Conservation (phyloP, 1,140 invertebrate genomes). For the Mylabris phalerata region DNA sequence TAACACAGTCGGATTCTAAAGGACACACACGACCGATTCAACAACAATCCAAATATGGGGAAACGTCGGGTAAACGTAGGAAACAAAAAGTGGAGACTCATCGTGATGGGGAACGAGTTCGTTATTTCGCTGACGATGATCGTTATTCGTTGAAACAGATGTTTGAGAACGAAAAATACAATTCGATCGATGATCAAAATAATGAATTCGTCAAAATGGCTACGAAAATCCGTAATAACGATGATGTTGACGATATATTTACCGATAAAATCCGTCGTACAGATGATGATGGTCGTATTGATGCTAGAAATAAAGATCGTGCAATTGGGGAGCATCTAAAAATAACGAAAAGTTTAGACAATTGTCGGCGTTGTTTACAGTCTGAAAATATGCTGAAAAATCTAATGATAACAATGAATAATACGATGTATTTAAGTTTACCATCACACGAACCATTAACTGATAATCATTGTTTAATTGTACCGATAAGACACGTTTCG, state of each 20-base stretch:
- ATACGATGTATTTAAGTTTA: slow-evolving; percentile 74
- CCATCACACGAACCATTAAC: slow-evolving; percentile 73
- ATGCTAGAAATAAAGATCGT: slow-evolving; percentile 54
- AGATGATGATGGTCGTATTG: slow-evolving; percentile 52
- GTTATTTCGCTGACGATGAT: slow-evolving; percentile 89
- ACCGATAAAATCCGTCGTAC: slow-evolving; percentile 62
- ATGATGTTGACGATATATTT: slow-evolving; percentile 84
- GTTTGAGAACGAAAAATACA: slow-evolving; percentile 86
- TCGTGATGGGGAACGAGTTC: slow-evolving; percentile 59
- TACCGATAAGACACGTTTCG: slow-evolving; percentile 72
- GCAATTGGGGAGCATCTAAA: slow-evolving; percentile 70
- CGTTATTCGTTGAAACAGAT: slow-evolving; percentile 79
- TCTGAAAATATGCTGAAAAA: slow-evolving; percentile 75
- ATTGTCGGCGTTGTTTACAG: slow-evolving; percentile 78
- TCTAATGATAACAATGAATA: slow-evolving; percentile 75
- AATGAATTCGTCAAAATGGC: slow-evolving; percentile 70
- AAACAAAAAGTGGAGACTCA: slow-evolving; percentile 68
- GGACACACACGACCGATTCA: slow-evolving; percentile 56
- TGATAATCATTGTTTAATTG: slow-evolving; percentile 82
- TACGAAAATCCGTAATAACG: slow-evolving; percentile 60
- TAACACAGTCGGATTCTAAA: slow-evolving; percentile 62
- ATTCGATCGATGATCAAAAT: slow-evolving; percentile 73
- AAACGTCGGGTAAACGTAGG: slow-evolving; percentile 39
- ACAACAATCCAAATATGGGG: slow-evolving; percentile 35
- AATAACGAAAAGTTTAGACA: slow-evolving; percentile 63